Evolutionary conservation across 2,888 invertebrate genomes (phyloP).

Genomic region (Cyclophora albipunctata): DNA sequence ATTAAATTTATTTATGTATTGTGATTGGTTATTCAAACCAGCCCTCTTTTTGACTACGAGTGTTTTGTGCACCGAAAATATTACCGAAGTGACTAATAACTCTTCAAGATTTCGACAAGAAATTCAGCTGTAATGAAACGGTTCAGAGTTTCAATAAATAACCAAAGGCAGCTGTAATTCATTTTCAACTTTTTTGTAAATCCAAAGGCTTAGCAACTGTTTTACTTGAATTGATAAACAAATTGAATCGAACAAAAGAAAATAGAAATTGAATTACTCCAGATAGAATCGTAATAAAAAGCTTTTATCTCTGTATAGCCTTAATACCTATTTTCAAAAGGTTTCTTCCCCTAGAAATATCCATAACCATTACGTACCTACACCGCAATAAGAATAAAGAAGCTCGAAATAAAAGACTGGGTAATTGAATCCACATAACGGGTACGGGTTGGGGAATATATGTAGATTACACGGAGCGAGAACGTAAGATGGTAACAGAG

Average conservation of each 20-base stretch:
- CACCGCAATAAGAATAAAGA: constrained; percentile 40
- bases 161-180: background rate
- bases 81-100: too few species aligned
- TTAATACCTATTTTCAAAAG: constrained; percentile 27
- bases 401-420: constrained; percentile 47
- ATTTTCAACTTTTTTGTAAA: too few species aligned
- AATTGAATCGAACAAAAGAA: background rate
- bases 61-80: too few species aligned
- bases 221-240: too few species aligned
- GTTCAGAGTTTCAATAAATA: too few species aligned
- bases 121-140: too few species aligned
- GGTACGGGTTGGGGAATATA: constrained; percentile 39
- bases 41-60: too few species aligned
- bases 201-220: too few species aligned
- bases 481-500: constrained; percentile 57
- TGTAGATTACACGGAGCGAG: constrained; percentile 45
- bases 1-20: too few species aligned
- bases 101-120: too few species aligned
- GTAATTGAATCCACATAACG: constrained; percentile 64
- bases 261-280: constrained; percentile 9
- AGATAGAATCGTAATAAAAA: constrained; percentile 28
- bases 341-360: constrained; percentile 35
- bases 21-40: too few species aligned
- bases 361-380: constrained; percentile 35
- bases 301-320: constrained; percentile 29